A percentile compares a stretch with the other conserved stretches of the same genome.
Evolutionary conservation across 2,113 vertebrate genomes (phyloP).

Genomic region (Hoplias malabaricus): DNA sequence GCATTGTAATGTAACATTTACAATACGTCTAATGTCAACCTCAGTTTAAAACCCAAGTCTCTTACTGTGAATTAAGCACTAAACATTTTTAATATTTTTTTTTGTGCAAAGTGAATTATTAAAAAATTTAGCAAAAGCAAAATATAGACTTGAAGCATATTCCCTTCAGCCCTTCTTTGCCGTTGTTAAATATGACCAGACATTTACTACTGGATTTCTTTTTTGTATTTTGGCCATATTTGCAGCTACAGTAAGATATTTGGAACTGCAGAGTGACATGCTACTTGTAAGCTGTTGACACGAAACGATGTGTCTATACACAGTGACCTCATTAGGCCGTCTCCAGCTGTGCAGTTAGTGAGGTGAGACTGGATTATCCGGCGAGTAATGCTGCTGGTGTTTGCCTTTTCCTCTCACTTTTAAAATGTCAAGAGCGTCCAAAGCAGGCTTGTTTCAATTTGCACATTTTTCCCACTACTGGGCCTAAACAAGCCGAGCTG

Average conservation of each 20-base stretch:
- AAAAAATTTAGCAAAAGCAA: not conserved
- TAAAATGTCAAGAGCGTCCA: slow-evolving; percentile 29
- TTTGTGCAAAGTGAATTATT: too few relatives aligned
- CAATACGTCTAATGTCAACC: too few relatives aligned
- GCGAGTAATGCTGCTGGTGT: slow-evolving; percentile 16
- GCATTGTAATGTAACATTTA: too few relatives aligned
- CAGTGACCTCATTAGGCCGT: slow-evolving; percentile 43
- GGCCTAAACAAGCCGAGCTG: slow-evolving; percentile 19
- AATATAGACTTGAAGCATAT: not conserved
- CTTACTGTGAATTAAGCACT: too few relatives aligned
- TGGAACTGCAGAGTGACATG: not conserved
- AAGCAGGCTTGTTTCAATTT: slow-evolving; percentile 27
- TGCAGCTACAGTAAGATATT: not conserved
- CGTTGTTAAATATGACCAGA: slow-evolving; percentile 8
- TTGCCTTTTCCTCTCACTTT: slow-evolving; percentile 11
- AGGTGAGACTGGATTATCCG: slow-evolving; percentile 44
- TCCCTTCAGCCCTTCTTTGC: not conserved
- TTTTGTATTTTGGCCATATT: slow-evolving; percentile 5
- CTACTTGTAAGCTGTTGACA: slow-evolving; percentile 39
- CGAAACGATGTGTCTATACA: slow-evolving; percentile 40
- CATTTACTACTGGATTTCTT: not conserved
- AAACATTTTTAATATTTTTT: not conserved
- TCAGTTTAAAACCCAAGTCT: too few relatives aligned
- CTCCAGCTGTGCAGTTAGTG: slow-evolving; percentile 48
- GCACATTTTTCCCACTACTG: slow-evolving; percentile 17